Conservation (phyloP, 2,113 vertebrate genomes). For the Cnemophilus loriae region DNA sequence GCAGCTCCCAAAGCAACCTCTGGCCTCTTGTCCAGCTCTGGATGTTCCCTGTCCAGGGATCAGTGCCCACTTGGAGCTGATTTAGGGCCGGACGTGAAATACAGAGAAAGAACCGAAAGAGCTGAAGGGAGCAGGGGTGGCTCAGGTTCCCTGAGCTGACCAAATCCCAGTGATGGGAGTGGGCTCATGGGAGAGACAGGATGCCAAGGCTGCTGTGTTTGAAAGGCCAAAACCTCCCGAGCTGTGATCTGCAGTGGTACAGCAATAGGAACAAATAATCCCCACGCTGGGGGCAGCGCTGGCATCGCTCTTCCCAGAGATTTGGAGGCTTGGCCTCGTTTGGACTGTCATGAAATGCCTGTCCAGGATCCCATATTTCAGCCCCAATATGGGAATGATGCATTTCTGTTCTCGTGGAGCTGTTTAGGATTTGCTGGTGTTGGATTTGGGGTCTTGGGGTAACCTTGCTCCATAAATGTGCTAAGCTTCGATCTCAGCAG, state of each 20-base stretch:
- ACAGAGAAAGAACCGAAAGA: not conserved
- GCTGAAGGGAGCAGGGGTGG: not conserved
- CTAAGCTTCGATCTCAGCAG: not conserved
- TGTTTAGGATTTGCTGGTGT: not conserved
- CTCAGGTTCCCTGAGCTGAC: not conserved
- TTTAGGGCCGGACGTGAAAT: not conserved
- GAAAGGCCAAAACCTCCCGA: not conserved
- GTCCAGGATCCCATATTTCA: not conserved
- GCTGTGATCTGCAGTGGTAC: not conserved
- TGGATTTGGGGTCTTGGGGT: not conserved
- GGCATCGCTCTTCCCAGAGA: too few species aligned
- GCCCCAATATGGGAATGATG: not conserved
- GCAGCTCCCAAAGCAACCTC: not conserved
- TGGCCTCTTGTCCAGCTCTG: not conserved
- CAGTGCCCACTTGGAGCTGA: not conserved
- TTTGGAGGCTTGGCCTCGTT: not conserved
- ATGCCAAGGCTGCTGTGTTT: not conserved
- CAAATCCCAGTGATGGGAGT: not conserved
- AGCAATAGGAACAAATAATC: not conserved
- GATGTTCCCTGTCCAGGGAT: not conserved
- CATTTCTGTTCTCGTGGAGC: rapidly evolving
- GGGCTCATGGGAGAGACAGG: rapidly evolving
- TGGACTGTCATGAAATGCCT: not conserved
- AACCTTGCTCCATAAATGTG: not conserved
- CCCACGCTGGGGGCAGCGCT: rapidly evolving